Evolutionary conservation across 2,888 invertebrate genomes (phyloP), one percentile per base, ranked within the genome.

Genomic region (Drosophila quinaria): DNA sequence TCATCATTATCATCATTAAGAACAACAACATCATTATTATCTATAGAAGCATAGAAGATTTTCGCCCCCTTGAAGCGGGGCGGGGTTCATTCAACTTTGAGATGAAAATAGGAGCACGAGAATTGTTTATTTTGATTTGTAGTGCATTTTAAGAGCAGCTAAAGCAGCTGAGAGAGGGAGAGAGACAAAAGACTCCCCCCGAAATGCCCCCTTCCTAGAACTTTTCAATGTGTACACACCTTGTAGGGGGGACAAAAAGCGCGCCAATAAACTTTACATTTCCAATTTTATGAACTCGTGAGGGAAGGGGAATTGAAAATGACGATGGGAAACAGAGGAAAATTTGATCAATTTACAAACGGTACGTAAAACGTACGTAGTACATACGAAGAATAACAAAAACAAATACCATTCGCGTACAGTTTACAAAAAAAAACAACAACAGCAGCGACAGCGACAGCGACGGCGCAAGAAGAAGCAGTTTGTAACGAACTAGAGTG

Each of bases 401-500:
- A 61, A 29, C 51, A 49, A 59, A 46, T 37, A 63, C 63, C 47
- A 50, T 41, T 63, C 60, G 70, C 87, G 81, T 87, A 83, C 87
- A 83, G 84, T 87, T 83, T 84, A 87, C 87, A 87, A 84, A 85
- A 84, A 74, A 74, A 74, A 74, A 74, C 56, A 78, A 66, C 55
- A 77, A 66, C 78, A 76, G 39, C 73, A 11, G 31, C 37, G 33
- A 31, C 73, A 11, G 31, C 37, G 33, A 31, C 56, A 22, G 31
- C 37, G 65, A 49, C 62, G 37, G 31, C 64, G 71, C 69, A 75
- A 79, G 77, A 73, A 66, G 65, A 62, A 89, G 78, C 85, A 79
- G 85, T 75, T 78, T 85, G 79, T 82, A 88, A 87, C 87, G 87
- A 89, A 87, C 84, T 69, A 86, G 87, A 77, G 88, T 89, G 83